Evolutionary conservation across 1,140 invertebrate species (phyloP), one percentile per base, ranked within the genome.

Genomic region (Drosophila azteca): DNA sequence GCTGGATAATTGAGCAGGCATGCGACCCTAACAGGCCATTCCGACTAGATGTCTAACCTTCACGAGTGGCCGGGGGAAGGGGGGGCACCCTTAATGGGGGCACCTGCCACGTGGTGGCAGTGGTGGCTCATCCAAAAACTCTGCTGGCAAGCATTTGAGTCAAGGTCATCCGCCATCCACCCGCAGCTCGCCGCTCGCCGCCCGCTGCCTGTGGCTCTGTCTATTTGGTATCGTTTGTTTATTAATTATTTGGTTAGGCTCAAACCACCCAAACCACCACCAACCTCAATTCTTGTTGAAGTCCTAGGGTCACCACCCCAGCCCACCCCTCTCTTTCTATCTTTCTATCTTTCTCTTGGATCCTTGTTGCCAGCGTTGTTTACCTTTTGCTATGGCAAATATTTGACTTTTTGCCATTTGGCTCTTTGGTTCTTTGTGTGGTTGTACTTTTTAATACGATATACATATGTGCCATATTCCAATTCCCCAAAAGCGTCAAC

Each of bases 221-320:
- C 58, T 67, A 61, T 65, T 52, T 59, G 50, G 20, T 58, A 53
- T 48, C 57, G 39, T 75, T 80, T 85, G 70, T 78, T 81, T 78
- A 87, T 88, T 81, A 82, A 87, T 87, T 87, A 87, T 82, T 84
- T 82, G 78, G 69, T 69, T 88, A 75, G 60, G 35, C 64, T 22
- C 49, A 44, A 51, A 50, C 44, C 51, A 29, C 64, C 8, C 29
- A 7, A 29, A 20, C 17, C 17, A 20, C 17, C 29, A 8, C 0
- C 29, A 31, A 0, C 7, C 7, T 8, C 8, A 8, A 8, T 63
- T 24, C 3, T 11, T 0, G 3, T 9, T 31, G 26, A 35, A 58
- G 61, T 52, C 9, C 35, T 39, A 4, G 35, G 11, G 9, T 4
- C 11, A 6, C 35, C 8, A 39, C 11, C 11, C 35, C 35, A 13